phyloP scores from a whole-genome alignment of 2,888 invertebrate genomes.

The Drosophila austrosaltans region DNA sequence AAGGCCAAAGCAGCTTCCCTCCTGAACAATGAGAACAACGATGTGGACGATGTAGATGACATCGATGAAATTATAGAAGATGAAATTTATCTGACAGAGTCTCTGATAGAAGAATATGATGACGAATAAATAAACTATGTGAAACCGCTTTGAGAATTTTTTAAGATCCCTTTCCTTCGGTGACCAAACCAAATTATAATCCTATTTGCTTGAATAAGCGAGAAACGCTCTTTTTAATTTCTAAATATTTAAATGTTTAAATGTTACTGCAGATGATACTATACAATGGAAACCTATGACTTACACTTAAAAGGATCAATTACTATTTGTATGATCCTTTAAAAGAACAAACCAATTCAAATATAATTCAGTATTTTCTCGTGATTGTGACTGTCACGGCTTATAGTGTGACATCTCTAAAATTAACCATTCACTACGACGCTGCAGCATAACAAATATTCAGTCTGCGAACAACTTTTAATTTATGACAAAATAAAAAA shows the following conservation, averaged over 20 bases:
- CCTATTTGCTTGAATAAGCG: too few relatives aligned
- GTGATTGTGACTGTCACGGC: neutral
- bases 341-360: neutral
- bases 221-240: too few relatives aligned
- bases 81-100: slow-evolving; percentile 2
- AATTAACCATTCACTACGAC: neutral
- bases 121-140: neutral
- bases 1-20: neutral
- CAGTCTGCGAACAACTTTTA: neutral
- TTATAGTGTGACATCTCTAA: neutral
- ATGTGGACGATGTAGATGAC: neutral
- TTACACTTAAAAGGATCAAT: too few relatives aligned
- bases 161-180: too few relatives aligned
- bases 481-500: neutral
- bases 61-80: neutral
- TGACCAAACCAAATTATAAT: too few relatives aligned
- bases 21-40: neutral
- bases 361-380: neutral
- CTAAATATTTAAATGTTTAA: too few relatives aligned
- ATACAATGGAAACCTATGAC: too few relatives aligned
- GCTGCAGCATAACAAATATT: slow-evolving; percentile 22
- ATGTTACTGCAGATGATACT: too few relatives aligned
- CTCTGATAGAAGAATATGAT: slow-evolving; percentile 1
- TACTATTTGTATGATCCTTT: too few relatives aligned
- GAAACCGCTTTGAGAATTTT: too few relatives aligned